phyloP scores from a whole-genome alignment of 2,888 invertebrate genomes.

The Agrotis ipsilon region DNA sequence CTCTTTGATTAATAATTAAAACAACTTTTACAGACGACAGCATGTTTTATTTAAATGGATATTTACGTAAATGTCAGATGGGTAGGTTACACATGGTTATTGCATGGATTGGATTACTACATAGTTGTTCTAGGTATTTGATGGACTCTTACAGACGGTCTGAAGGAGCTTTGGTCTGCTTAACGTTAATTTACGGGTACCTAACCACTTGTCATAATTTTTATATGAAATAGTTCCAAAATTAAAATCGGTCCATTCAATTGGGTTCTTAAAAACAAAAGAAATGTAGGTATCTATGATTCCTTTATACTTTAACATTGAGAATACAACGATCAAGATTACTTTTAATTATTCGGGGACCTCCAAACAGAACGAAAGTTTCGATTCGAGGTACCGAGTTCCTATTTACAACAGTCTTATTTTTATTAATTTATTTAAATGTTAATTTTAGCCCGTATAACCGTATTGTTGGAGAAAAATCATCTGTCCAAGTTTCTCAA shows the following conservation, averaged over 20 bases:
- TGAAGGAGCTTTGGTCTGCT: background rate
- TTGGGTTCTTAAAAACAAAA: conserved; percentile 8
- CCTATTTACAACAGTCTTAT: conserved; percentile 14
- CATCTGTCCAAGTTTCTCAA: too few relatives aligned
- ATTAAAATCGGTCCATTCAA: too few relatives aligned
- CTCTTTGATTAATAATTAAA: conserved; percentile 23
- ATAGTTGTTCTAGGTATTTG: background rate
- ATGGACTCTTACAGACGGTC: background rate
- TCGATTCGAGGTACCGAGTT: conserved; percentile 30
- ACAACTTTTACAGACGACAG: conserved; percentile 35
- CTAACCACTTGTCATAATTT: background rate
- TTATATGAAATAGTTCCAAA: background rate
- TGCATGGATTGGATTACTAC: background rate
- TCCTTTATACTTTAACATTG: conserved; percentile 33
- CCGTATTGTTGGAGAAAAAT: too few relatives aligned
- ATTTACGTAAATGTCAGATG: conserved; percentile 47
- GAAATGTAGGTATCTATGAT: conserved; percentile 10
- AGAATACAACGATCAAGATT: conserved; percentile 28
- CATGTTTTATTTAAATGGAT: conserved; percentile 27
- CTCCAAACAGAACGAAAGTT: conserved; percentile 25
- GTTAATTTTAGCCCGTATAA: too few relatives aligned
- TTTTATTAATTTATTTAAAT: conserved; percentile 19
- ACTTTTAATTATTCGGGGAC: conserved; percentile 19
- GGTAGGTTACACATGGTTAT: background rate
- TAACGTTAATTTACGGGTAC: background rate